Evolutionary conservation across 2,888 invertebrate species (phyloP).

Genomic region (Hirtodrosophila cameraria): DNA sequence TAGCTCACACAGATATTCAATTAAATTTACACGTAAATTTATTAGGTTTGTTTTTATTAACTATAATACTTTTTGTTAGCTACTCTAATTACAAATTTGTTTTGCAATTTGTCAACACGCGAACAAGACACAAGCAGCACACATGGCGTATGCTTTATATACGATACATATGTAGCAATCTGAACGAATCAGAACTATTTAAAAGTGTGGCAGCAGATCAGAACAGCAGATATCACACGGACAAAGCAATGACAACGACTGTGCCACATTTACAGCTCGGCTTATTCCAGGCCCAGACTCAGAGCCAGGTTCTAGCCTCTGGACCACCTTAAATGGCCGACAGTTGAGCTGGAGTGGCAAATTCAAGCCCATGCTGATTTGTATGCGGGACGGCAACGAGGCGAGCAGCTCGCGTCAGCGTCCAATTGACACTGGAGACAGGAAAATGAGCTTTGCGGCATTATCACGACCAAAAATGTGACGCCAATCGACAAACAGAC

Average conservation of each 20-base stretch:
- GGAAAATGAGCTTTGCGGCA: slow-evolving; percentile 74
- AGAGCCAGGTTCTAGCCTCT: slow-evolving; percentile 4
- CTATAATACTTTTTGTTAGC: neutral
- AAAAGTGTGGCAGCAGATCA: slow-evolving; percentile 29
- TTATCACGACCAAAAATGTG: slow-evolving; percentile 77
- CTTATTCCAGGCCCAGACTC: slow-evolving; percentile 4
- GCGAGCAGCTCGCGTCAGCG: slow-evolving; percentile 45
- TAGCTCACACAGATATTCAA: neutral
- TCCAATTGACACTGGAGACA: slow-evolving; percentile 75
- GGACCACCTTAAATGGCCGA: slow-evolving; percentile 19
- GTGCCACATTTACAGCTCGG: slow-evolving; percentile 22
- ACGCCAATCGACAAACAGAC: slow-evolving; percentile 56
- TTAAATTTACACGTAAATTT: too few relatives aligned
- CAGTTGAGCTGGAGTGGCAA: slow-evolving; percentile 4
- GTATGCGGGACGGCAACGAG: slow-evolving; percentile 47
- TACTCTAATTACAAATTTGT: slow-evolving; percentile 26
- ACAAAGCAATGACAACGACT: slow-evolving; percentile 26
- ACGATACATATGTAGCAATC: neutral
- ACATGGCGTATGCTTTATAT: slow-evolving; percentile 39
- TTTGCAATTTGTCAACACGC: slow-evolving; percentile 24
- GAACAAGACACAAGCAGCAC: neutral
- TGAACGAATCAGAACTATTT: neutral
- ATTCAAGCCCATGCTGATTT: slow-evolving; percentile 39
- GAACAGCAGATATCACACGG: slow-evolving; percentile 34
- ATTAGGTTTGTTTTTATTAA: too few relatives aligned